A percentile compares a stretch with the other conserved stretches of the same genome.
These are phyloP conservation scores for Phoxinus dragarum DNA, from an alignment of 2,797 vertebrate species.

Conservation along the genomic window DNA sequence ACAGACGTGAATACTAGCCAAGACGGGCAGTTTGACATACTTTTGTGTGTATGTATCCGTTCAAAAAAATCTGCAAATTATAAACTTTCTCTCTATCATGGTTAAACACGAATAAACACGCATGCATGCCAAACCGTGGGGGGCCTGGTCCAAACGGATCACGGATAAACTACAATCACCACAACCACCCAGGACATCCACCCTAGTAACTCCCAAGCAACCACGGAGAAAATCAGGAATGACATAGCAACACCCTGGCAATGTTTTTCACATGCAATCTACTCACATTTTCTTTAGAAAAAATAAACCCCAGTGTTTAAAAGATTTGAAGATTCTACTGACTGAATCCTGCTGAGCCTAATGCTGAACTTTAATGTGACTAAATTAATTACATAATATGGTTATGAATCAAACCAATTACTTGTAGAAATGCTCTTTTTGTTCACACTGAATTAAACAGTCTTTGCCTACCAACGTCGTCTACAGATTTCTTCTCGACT, in stretches of 20 bases:
- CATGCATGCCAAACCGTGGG: too few relatives aligned
- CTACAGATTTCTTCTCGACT: background rate
- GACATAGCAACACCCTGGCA: background rate
- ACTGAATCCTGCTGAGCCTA: background rate
- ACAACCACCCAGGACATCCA: background rate
- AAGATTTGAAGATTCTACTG: background rate
- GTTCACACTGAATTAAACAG: background rate
- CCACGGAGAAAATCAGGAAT: background rate
- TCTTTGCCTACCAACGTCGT: background rate
- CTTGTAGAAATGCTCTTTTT: conserved; percentile 7
- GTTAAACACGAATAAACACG: too few relatives aligned
- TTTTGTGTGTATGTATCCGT: too few relatives aligned
- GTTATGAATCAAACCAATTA: conserved; percentile 19
- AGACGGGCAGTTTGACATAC: too few relatives aligned
- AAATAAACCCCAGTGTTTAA: background rate
- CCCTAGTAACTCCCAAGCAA: background rate
- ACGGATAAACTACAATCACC: background rate
- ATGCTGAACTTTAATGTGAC: background rate
- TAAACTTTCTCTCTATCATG: too few relatives aligned
- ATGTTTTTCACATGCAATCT: background rate
- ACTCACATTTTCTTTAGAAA: background rate
- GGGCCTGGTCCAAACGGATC: too few relatives aligned
- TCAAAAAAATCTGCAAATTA: too few relatives aligned
- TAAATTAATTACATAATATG: background rate
- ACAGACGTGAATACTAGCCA: too few relatives aligned